Evolutionary conservation across 2,888 invertebrate genomes (phyloP).

Genomic region (Orthosia gracilis): DNA sequence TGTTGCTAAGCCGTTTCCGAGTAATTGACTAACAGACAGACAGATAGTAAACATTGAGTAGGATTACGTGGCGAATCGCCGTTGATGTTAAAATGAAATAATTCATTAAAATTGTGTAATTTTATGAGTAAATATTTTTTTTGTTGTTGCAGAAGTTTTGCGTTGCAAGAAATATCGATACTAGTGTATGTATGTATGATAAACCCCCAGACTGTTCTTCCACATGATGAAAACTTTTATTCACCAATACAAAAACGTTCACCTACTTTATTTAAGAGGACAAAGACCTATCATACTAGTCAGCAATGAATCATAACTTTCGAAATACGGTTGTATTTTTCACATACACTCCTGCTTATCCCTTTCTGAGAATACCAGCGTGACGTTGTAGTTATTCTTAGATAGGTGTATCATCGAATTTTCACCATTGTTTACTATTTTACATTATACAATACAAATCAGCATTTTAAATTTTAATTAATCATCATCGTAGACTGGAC

Average conservation of each 20-base stretch:
- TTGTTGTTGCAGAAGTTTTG: slow-evolving; percentile 28
- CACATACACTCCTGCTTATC: too few species aligned
- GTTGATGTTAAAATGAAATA: slow-evolving; percentile 42
- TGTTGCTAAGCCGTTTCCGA: slow-evolving; percentile 40
- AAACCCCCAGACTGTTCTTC: too few species aligned
- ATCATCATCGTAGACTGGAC: neutral
- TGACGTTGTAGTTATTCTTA: too few species aligned
- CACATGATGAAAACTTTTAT: too few species aligned
- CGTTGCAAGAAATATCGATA: slow-evolving; percentile 24
- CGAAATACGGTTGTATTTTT: too few species aligned
- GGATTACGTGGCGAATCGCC: slow-evolving; percentile 47
- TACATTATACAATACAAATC: neutral
- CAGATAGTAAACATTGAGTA: slow-evolving; percentile 37
- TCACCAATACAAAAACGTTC: too few species aligned
- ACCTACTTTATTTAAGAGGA: neutral
- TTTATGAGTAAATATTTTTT: slow-evolving; percentile 13
- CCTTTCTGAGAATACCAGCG: too few species aligned
- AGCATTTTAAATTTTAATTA: neutral
- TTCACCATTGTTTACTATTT: neutral
- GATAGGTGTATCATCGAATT: neutral
- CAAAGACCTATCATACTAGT: slow-evolving; percentile 14
- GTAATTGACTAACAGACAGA: slow-evolving; percentile 42
- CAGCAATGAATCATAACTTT: slow-evolving; percentile 20
- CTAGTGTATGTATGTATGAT: too few species aligned
- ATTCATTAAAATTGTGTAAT: slow-evolving; percentile 45